Evolutionary conservation across 2,888 invertebrate species (phyloP).

Genomic region (Merodon equestris): DNA sequence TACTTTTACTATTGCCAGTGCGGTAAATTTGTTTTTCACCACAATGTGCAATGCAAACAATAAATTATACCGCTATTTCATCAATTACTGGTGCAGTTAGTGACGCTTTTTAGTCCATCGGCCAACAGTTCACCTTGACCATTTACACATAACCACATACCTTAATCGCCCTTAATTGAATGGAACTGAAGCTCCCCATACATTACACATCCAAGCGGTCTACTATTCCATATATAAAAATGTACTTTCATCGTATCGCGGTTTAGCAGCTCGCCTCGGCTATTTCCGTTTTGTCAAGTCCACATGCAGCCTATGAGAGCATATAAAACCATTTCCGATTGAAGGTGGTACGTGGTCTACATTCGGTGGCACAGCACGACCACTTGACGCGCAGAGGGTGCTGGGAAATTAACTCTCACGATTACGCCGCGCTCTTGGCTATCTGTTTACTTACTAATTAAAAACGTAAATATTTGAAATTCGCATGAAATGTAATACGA

Average conservation of each 20-base stretch:
- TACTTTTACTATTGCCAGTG: slow-evolving; percentile 6
- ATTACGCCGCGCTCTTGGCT: slow-evolving; percentile 3
- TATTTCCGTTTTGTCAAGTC: slow-evolving; percentile 50
- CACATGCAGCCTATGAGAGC: not conserved
- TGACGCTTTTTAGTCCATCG: not conserved
- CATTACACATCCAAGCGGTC: too few relatives aligned
- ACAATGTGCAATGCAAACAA: slow-evolving; percentile 1
- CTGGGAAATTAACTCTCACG: slow-evolving; percentile 1
- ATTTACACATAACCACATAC: slow-evolving; percentile 4
- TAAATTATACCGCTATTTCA: slow-evolving; percentile 5
- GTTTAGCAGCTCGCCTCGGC: not conserved
- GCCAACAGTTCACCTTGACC: not conserved
- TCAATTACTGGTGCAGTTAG: too few relatives aligned
- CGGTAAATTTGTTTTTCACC: slow-evolving; percentile 3
- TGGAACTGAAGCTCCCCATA: too few relatives aligned
- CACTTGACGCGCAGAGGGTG: not conserved
- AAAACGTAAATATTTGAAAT: slow-evolving; percentile 55
- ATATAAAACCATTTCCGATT: slow-evolving; percentile 48
- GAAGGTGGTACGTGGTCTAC: slow-evolving; percentile 23
- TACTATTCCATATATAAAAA: not conserved
- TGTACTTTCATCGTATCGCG: slow-evolving; percentile 1
- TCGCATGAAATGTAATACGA: slow-evolving; percentile 50
- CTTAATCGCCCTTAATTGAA: slow-evolving; percentile 46
- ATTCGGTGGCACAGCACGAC: slow-evolving; percentile 14
- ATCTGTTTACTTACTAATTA: slow-evolving; percentile 48